Evolutionary conservation across 2,797 vertebrate genomes (phyloP).

Genomic region (Chloroceryle inda): DNA sequence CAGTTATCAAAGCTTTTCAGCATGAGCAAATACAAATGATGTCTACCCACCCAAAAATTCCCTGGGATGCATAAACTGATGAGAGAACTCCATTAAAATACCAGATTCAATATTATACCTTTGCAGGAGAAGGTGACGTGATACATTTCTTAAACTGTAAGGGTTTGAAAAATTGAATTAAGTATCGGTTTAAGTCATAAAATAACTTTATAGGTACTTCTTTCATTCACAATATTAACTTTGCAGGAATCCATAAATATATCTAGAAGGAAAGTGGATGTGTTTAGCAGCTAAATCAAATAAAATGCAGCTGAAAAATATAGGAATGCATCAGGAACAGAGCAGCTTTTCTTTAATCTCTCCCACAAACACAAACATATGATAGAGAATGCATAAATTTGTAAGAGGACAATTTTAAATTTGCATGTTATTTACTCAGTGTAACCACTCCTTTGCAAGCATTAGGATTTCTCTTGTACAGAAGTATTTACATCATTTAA

Average conservation of each 20-base stretch:
- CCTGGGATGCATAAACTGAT: background rate
- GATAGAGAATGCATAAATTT: background rate
- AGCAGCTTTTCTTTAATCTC: background rate
- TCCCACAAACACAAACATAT: background rate
- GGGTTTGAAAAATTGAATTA: background rate
- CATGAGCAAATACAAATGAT: background rate
- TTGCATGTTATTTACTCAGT: slow-evolving; percentile 24
- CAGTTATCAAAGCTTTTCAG: background rate
- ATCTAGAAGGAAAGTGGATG: background rate
- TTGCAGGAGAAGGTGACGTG: background rate
- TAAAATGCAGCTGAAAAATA: background rate
- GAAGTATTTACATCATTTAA: slow-evolving; percentile 3
- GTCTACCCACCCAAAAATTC: background rate
- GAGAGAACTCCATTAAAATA: background rate
- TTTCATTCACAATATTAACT: background rate
- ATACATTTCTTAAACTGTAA: background rate
- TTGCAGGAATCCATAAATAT: background rate
- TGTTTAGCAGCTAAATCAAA: background rate
- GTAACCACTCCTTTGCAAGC: slow-evolving; percentile 19
- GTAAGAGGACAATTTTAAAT: slow-evolving; percentile 20
- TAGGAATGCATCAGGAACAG: background rate
- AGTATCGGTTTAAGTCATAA: background rate
- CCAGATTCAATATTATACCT: background rate
- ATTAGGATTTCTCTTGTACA: background rate
- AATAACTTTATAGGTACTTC: background rate